Percentiles rank a stretch among this genome's conserved stretches.
phyloP scores from a whole-genome alignment of 2,888 invertebrate genomes.

The Aricia artaxerxes region DNA sequence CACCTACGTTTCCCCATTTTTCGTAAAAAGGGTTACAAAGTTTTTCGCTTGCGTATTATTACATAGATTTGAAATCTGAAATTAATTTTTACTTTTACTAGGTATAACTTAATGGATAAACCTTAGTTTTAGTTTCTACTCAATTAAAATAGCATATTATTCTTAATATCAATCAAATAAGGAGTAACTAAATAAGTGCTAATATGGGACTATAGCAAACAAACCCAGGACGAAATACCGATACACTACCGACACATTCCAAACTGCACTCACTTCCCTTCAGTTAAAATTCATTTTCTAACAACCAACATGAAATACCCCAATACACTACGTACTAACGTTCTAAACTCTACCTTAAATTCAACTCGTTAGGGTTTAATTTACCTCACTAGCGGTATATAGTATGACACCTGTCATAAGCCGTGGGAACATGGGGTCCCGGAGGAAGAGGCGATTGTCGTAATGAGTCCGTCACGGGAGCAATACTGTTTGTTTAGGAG shows the following conservation, averaged over 20 bases:
- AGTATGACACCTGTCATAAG: conserved; percentile 44
- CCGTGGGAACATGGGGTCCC: conserved; percentile 47
- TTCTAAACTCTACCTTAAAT: neutral
- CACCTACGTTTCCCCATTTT: too few relatives aligned
- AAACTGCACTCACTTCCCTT: neutral
- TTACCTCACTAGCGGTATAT: neutral
- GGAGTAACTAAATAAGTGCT: neutral
- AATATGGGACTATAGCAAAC: neutral
- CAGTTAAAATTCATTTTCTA: neutral
- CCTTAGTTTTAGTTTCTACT: too few relatives aligned
- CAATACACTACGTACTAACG: neutral
- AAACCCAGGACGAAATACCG: neutral
- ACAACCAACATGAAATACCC: neutral
- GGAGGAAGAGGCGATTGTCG: conserved; percentile 45
- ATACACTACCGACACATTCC: neutral
- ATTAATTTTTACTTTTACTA: too few relatives aligned
- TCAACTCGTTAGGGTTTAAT: neutral
- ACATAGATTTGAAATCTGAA: too few relatives aligned
- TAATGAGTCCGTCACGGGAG: conserved; percentile 41
- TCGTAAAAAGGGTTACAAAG: too few relatives aligned
- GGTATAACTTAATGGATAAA: too few relatives aligned
- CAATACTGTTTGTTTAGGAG: conserved; percentile 27
- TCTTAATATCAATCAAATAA: neutral
- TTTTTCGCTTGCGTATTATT: too few relatives aligned
- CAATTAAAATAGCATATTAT: neutral